phyloP scores from a whole-genome alignment of 2,113 vertebrate genomes.

The Mugil cephalus region DNA sequence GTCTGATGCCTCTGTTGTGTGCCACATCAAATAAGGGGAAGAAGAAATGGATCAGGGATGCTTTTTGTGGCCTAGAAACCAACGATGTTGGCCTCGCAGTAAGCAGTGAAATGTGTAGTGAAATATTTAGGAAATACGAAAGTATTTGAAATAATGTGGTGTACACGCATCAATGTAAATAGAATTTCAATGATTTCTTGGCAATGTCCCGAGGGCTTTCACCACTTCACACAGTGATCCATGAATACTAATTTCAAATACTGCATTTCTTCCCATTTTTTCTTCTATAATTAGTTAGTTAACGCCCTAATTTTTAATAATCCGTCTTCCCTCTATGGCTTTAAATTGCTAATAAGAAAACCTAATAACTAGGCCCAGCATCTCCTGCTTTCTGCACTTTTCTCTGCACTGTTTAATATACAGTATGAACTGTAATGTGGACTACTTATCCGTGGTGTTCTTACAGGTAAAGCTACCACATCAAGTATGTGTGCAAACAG shows the following conservation, averaged over 20 bases:
- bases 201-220: constrained; percentile 6
- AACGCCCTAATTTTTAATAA: not conserved
- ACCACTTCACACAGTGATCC: not conserved
- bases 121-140: too few relatives aligned
- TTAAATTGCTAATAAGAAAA: constrained; percentile 1
- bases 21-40: not conserved
- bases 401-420: too few relatives aligned
- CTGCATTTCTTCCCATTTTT: not conserved
- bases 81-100: constrained; percentile 4
- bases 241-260: constrained; percentile 22
- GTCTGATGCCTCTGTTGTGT: constrained; percentile 28
- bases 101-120: not conserved
- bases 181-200: not conserved
- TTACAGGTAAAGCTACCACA: too few relatives aligned
- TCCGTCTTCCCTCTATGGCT: constrained; percentile 5
- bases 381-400: not conserved
- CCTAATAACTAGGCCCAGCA: not conserved
- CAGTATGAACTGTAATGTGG: not conserved
- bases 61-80: constrained; percentile 13
- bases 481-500: too few relatives aligned
- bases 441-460: not conserved
- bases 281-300: constrained; percentile 3
- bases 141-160: not conserved
- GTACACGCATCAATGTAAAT: constrained; percentile 11
- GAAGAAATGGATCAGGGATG: constrained; percentile 8